Base-by-base conservation (phyloP, 37 sponge, comb jelly and placozoan species). In the Crambe crambe region DNA sequence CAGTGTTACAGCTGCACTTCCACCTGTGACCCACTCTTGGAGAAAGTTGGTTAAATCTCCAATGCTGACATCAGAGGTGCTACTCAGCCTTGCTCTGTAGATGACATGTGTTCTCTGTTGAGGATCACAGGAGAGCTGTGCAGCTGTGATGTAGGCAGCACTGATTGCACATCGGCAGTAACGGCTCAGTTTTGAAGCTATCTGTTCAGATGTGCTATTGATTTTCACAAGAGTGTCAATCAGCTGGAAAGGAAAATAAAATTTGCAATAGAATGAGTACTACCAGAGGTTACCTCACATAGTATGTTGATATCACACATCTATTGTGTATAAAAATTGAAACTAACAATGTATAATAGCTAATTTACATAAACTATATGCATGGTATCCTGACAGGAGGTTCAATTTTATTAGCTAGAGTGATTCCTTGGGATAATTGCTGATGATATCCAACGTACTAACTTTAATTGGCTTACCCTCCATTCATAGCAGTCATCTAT, bases 141-240 rank as follows among this genome's bases (percentile, higher is more conserved):
- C 27, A 73, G n/a, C 73, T 29, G 56, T 73, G 54, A 73, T 73
- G 57, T 73, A 51, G 57, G 37, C 27, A 44, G 74, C 27, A 27
- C 31, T 56, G 20, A 73, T 23, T 31, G 31, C 15, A 73, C 74
- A 73, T 56, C 51, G 74, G 12, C 74, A 73, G 27, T 34, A 10
- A 17, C 34, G 17, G 8, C 51, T 51, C 20, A 73, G 18, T 25
- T 25, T 34, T 35, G 74, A 23, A 10, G 35, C 56, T 4, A 56
- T 27, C n/a, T 43, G n/a, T n/a, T 34, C 30, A 27, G 74, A 51
- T 27, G 51, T 73, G 34, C 25, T 26, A 4, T 43, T n/a, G 1
- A 73, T 17, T 32, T 54, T 73, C 18, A 29, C 56, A 34, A 1
- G 31, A 5, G 57, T 73, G 34, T 73, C 74, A 6, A n/a, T 30